Evolutionary conservation across 1,140 invertebrate genomes (phyloP).

Genomic region (Brachionus calyciflorus): DNA sequence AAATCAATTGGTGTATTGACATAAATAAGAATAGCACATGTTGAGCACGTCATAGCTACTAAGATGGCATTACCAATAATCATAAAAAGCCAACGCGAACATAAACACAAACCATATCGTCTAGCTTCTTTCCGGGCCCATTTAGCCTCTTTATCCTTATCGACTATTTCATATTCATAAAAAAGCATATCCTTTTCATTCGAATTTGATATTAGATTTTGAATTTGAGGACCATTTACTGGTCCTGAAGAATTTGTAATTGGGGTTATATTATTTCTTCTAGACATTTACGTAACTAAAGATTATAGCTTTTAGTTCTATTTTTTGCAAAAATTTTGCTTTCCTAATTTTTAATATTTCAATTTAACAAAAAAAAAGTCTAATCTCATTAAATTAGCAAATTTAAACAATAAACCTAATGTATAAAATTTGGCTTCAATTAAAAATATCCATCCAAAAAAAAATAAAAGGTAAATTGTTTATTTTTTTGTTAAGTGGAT

Average conservation of each 20-base stretch:
- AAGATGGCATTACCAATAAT: constrained; percentile 25
- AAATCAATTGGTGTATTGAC: constrained; percentile 42
- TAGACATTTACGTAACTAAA: neutral
- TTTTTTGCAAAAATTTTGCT: too few species aligned
- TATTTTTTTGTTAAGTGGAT: too few species aligned
- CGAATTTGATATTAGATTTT: constrained; percentile 9
- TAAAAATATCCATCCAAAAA: too few species aligned
- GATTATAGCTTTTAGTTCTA: too few species aligned
- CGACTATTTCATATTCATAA: constrained; percentile 45
- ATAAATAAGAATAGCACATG: constrained; percentile 30
- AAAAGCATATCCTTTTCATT: constrained; percentile 32
- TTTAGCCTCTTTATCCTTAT: constrained; percentile 40
- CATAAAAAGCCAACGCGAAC: constrained; percentile 41
- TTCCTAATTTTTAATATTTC: too few species aligned
- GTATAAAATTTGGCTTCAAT: too few species aligned
- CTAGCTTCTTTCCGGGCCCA: constrained; percentile 27
- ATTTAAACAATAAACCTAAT: too few species aligned
- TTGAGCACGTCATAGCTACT: constrained; percentile 11
- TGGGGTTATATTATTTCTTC: constrained; percentile 1
- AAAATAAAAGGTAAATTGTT: too few species aligned
- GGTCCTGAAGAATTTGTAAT: neutral
- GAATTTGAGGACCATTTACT: constrained; percentile 10
- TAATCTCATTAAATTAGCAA: too few species aligned
- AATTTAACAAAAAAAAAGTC: too few species aligned
- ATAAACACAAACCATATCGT: constrained; percentile 17